Evolutionary conservation across 2,113 vertebrate species (phyloP).

Genomic region (Meles meles): DNA sequence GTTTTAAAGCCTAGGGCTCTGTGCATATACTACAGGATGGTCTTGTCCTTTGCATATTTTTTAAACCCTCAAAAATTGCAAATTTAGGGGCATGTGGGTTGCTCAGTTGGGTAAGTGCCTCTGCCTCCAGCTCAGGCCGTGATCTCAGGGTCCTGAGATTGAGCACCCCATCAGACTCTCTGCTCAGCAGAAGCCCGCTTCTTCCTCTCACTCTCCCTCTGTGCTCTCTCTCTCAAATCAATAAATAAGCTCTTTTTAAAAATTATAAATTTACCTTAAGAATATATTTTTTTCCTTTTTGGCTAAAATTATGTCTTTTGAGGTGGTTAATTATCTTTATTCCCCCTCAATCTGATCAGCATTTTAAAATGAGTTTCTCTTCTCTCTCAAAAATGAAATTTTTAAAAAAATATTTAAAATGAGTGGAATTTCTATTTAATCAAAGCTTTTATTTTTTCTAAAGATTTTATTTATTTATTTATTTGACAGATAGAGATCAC

Average conservation of each 20-base stretch:
- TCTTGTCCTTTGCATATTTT: background rate
- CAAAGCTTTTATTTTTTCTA: background rate
- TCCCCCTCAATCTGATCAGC: background rate
- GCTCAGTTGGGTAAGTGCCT: background rate
- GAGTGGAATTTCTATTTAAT: background rate
- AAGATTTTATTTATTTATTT: too few relatives aligned
- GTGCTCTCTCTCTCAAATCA: too few relatives aligned
- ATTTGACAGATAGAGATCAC: too few relatives aligned
- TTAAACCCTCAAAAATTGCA: background rate
- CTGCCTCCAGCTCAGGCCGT: background rate
- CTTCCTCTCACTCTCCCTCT: too few relatives aligned
- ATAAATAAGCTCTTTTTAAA: background rate
- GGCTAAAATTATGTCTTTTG: background rate
- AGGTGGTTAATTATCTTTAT: background rate
- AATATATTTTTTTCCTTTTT: background rate
- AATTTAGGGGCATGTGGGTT: background rate
- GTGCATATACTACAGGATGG: background rate
- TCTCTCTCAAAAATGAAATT: too few relatives aligned
- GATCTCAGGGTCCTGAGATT: background rate
- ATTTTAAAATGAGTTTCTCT: too few relatives aligned
- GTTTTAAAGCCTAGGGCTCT: background rate
- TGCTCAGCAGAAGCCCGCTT: background rate
- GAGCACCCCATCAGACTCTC: background rate
- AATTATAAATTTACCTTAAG: background rate
- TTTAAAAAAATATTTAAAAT: too few relatives aligned